phyloP scores from a whole-genome alignment of 2,797 vertebrate species.

The Dallia pectoralis region DNA sequence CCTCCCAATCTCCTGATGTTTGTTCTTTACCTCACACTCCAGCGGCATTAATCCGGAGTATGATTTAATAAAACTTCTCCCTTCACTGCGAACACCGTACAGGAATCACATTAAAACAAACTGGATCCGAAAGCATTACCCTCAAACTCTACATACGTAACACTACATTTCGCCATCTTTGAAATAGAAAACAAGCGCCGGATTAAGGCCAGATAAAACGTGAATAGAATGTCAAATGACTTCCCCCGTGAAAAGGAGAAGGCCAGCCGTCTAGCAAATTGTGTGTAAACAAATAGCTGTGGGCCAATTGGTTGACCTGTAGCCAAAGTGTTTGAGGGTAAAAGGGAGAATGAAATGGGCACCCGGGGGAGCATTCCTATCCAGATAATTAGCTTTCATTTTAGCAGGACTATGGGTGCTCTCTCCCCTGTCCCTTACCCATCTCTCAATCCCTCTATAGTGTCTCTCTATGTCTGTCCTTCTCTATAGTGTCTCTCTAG shows the following conservation, averaged over 20 bases:
- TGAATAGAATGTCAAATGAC: slow-evolving; percentile 64
- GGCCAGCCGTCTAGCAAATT: slow-evolving; percentile 61
- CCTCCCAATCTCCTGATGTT: slow-evolving; percentile 6
- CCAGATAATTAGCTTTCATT: slow-evolving; percentile 60
- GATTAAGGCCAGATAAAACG: slow-evolving; percentile 56
- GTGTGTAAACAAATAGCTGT: slow-evolving; percentile 64
- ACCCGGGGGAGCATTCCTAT: slow-evolving; percentile 56
- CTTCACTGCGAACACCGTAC: slow-evolving; percentile 34
- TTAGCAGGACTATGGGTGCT: slow-evolving; percentile 32
- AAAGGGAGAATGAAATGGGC: slow-evolving; percentile 16
- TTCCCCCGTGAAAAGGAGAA: slow-evolving; percentile 48
- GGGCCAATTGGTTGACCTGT: slow-evolving; percentile 50
- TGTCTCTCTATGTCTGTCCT: not conserved
- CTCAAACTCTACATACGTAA: slow-evolving; percentile 43
- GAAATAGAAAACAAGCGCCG: slow-evolving; percentile 20
- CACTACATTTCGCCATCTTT: slow-evolving; percentile 33
- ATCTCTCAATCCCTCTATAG: slow-evolving; percentile 3
- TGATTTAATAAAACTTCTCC: slow-evolving; percentile 12
- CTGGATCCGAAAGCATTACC: slow-evolving; percentile 25
- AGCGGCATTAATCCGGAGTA: slow-evolving; percentile 16
- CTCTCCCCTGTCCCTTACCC: slow-evolving; percentile 32
- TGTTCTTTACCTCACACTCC: slow-evolving; percentile 11
- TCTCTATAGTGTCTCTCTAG: not conserved
- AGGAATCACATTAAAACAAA: slow-evolving; percentile 35
- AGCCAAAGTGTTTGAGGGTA: slow-evolving; percentile 50